These are phyloP conservation scores for Porites lobata DNA, from an alignment of 92 coral and sea anemone species.

Conservation along the genomic window DNA sequence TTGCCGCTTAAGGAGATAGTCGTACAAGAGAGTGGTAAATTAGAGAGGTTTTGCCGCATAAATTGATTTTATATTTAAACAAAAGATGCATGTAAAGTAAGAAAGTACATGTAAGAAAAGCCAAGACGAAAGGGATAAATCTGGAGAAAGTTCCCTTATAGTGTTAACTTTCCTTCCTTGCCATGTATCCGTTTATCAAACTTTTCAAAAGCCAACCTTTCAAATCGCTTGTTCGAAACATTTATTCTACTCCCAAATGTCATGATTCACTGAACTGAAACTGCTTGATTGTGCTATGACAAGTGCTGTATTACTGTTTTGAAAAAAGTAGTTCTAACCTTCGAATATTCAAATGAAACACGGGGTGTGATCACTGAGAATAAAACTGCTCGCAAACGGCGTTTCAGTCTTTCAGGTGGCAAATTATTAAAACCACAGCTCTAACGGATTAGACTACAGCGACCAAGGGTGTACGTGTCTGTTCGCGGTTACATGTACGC, in stretches of 20 bases:
- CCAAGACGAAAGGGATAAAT: not conserved
- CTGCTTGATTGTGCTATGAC: not conserved
- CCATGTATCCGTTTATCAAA: not conserved
- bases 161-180: not conserved
- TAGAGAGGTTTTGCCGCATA: no score
- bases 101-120: no score
- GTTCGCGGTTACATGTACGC: not conserved
- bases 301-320: not conserved
- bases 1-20: no score
- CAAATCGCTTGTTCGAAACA: no score
- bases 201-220: not conserved
- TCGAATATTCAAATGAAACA: not conserved
- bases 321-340: not conserved
- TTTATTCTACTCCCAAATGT: no score
- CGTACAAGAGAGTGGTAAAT: no score
- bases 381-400: not conserved
- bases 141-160: not conserved
- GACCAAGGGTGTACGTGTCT: not conserved
- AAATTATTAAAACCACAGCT: not conserved
- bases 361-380: not conserved
- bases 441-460: not conserved
- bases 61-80: no score
- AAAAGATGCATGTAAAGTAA: no score
- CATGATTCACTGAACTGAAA: no score
- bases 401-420: not conserved